Base-by-base conservation (phyloP, 2,797 vertebrate species). In the Pyrocephalus nanus region DNA sequence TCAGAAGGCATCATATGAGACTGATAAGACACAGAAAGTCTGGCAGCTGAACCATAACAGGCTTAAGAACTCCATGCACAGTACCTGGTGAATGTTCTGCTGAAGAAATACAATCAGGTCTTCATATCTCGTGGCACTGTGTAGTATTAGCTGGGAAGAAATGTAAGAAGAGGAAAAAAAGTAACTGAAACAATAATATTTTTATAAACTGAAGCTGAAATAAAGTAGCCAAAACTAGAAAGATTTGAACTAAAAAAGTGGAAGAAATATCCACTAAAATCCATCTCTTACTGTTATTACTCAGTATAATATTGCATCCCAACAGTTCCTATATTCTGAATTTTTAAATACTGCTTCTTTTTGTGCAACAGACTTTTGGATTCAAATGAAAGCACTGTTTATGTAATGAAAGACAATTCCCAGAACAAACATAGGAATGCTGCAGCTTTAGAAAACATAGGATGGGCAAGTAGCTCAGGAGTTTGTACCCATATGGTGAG, bases 51-150 rank as follows among this genome's bases (percentile, higher is more conserved):
- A 62, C 11, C 23, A 8, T 3, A 12, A 64, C 13, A 57, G 16
- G 11, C 29, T 81, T 54, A 54, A 47, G 65, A n/a, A 51, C 36
- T 80, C 27, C 27, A 12, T 29, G 8, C 15, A 50, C 29, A 84
- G 4, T 98, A 98, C 98, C 98, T 98, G 97, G 34, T 79, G 97
- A 85, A 98, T 93, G 45, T 96, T 98, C 36, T 98, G 97, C 50
- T 98, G 97, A 8, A 98, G 96, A 64, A 98, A 97, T 15, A 70
- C 67, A 80, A 95, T 76, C 86, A 98, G 87, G 50, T 98, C 98
- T 86, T 98, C 98, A 0, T 96, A 97, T 80, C 91, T 97, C 7
- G 86, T 96, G 85, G 97, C 30, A 38, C 51, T 96, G 60, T 98
- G 88, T 8, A 98, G 86, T 7, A 72, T 93, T 17, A 98, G 96